Percentiles rank a stretch among this genome's conserved stretches.
These are phyloP conservation scores for Agrilus planipennis DNA, from an alignment of 1,140 invertebrate species.

Conservation along the genomic window DNA sequence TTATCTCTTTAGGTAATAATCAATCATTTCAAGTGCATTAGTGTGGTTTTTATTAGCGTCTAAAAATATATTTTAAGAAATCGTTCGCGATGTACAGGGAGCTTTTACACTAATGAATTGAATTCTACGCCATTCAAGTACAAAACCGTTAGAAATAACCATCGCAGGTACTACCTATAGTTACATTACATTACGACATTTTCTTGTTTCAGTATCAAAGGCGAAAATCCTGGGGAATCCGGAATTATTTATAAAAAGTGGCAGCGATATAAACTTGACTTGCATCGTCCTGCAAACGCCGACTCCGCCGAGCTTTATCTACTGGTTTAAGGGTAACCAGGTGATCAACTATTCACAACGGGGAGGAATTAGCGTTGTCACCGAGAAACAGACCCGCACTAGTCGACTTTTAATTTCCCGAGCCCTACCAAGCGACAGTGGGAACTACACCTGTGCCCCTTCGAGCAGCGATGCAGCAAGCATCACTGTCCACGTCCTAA, in stretches of 20 bases:
- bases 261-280: conserved; percentile 82
- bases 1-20: too few species aligned
- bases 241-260: conserved; percentile 75
- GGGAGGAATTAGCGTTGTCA: conserved; percentile 74
- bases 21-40: too few species aligned
- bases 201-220: conserved; percentile 73
- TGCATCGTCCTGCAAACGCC: conserved; percentile 76
- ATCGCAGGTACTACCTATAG: too few species aligned
- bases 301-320: conserved; percentile 80
- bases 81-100: too few species aligned
- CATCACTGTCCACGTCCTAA: conserved; percentile 51
- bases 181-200: too few species aligned
- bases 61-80: too few species aligned
- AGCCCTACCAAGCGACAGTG: conserved; percentile 64
- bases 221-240: conserved; percentile 75
- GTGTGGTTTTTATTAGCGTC: too few species aligned
- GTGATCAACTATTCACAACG: conserved; percentile 81
- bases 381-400: conserved; percentile 73
- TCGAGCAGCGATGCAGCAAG: conserved; percentile 46
- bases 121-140: too few species aligned
- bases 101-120: too few species aligned
- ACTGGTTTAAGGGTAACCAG: conserved; percentile 78
- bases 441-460: conserved; percentile 73
- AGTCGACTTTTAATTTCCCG: conserved; percentile 70
- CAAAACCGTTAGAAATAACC: too few species aligned